These are phyloP conservation scores for Urocynchramus pylzowi DNA, from an alignment of 2,113 vertebrate genomes.

Conservation along the genomic window DNA sequence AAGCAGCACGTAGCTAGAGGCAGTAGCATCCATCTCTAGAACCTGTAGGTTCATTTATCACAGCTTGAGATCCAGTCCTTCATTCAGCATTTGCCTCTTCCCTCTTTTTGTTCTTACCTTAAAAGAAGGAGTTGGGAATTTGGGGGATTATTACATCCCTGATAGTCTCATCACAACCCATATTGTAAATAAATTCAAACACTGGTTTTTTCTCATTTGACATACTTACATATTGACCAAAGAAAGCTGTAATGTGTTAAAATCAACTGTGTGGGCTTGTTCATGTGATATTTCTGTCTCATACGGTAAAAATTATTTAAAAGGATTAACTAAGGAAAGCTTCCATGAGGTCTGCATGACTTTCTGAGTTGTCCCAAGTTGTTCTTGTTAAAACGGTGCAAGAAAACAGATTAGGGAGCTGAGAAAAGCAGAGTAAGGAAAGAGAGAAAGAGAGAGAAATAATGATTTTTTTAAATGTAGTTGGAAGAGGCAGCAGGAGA, in stretches of 20 bases:
- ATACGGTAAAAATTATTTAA: neutral
- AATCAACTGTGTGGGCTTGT: neutral
- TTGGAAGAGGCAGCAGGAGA: neutral
- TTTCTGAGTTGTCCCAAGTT: neutral
- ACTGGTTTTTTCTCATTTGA: neutral
- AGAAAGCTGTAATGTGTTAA: neutral
- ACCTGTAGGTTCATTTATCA: neutral
- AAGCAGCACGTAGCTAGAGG: neutral
- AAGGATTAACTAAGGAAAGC: neutral
- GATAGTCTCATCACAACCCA: neutral
- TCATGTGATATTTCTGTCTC: neutral
- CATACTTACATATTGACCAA: rapidly evolving
- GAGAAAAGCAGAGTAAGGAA: neutral
- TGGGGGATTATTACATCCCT: neutral
- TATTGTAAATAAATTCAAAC: neutral
- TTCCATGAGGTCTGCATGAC: neutral
- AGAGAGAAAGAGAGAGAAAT: neutral
- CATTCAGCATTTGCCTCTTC: neutral
- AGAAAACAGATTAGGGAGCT: neutral
- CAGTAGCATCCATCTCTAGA: neutral
- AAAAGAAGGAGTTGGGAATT: neutral
- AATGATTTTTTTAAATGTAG: neutral
- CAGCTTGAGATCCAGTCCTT: neutral
- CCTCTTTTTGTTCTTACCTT: neutral
- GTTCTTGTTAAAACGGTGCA: neutral